Base-by-base conservation (phyloP, 2,888 invertebrate species). In the Oligia strigilis region DNA sequence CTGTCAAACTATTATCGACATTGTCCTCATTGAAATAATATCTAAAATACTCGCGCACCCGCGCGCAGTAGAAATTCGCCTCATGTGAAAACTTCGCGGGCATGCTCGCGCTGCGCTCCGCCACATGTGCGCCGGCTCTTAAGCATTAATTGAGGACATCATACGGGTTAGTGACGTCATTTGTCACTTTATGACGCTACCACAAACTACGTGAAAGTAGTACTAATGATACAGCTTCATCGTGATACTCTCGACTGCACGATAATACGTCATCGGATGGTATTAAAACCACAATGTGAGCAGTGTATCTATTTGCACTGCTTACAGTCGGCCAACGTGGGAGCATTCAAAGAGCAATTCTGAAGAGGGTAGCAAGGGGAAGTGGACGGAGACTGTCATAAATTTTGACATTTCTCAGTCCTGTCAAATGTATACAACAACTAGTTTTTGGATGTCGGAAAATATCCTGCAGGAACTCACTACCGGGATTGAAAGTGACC, bases 201-300 rank as follows among this genome's bases (percentile, higher is more conserved):
- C 43, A 83, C 19, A 76, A 84, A 73, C 75, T 84, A 84, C 72
- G 75, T 82, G 66, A 76, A 76, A 52, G 76, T 80, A 73, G 72
- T 79, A 76, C 19, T 46, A 49, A 4, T 64, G 17, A 52, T 55
- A 70, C 46, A 71, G 43, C 36, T 36, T 46, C 55, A 52, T n/a
- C 14, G 43, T 36, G 46, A 46, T 60, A 23, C 4, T 55, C 40
- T 11, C 55, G 19, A 58, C 29, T 14, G 14, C 4, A 19, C 11
- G 58, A 58, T 58, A 17, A 40, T 64, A 46, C 52, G 43, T 60
- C 29, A 46, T 36, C 46, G 1, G 4, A 36, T 62, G 36, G 3
- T 36, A 17, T 60, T n/a, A 1, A 60, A 6, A 36, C 62, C 17
- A 62, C 17, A 64, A 64, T 64, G 17, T 36, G 64, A 36, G 36